A percentile compares a stretch with the other conserved stretches of the same genome.
These are phyloP conservation scores for Zaprionus ghesquierei DNA, from an alignment of 1,140 invertebrate genomes.

Conservation along the genomic window DNA sequence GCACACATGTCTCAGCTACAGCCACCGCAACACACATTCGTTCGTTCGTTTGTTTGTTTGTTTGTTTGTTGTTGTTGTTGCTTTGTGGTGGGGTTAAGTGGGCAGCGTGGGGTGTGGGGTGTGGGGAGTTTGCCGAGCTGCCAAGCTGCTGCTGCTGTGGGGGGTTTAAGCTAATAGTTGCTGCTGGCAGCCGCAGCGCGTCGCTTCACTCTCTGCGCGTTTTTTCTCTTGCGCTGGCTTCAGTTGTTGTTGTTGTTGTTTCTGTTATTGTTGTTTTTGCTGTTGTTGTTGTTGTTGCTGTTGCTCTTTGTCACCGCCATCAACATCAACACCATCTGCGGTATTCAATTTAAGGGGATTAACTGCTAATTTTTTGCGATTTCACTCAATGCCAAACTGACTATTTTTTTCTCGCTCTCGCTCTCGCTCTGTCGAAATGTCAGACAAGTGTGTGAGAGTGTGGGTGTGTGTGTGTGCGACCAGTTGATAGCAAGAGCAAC, in stretches of 20 bases:
- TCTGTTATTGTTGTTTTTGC: conserved; percentile 1
- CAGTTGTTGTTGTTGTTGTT: neutral
- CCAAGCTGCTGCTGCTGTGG: neutral
- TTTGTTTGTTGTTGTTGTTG: conserved; percentile 10
- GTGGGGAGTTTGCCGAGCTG: conserved; percentile 1
- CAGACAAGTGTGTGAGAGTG: conserved; percentile 11
- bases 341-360: conserved; percentile 83
- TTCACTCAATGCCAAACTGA: conserved; percentile 70
- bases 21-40: conserved; percentile 12
- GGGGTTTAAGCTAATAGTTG: conserved; percentile 4
- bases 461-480: conserved; percentile 25
- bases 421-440: neutral
- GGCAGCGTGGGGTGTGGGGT: neutral
- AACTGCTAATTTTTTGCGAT: conserved; percentile 82
- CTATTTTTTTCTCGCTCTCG: conserved; percentile 33
- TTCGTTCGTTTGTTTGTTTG: conserved; percentile 6
- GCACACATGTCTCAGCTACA: conserved; percentile 1
- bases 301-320: conserved; percentile 50
- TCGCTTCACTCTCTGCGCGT: conserved; percentile 26
- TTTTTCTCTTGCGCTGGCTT: neutral
- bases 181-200: neutral
- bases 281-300: conserved; percentile 7
- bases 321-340: conserved; percentile 71
- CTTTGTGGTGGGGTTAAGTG: conserved; percentile 11
- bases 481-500: conserved; percentile 41